Base-by-base conservation (phyloP, 2,113 vertebrate genomes). In the Oreamnos americanus region DNA sequence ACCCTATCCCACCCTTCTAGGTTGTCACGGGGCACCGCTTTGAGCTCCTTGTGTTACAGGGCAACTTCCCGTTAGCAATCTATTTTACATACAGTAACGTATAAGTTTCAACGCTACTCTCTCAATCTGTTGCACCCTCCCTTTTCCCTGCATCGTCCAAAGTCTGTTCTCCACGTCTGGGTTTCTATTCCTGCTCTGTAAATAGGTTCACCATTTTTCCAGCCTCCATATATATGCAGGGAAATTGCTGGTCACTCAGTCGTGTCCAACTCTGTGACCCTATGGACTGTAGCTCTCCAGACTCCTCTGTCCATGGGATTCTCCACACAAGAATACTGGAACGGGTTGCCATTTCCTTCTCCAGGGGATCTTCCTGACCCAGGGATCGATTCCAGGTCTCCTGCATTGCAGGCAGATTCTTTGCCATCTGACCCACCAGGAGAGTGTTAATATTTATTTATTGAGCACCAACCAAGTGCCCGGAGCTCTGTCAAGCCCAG, bases 181-280 rank as follows among this genome's bases (percentile, higher is more conserved):
- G 0, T 74, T 39, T 74, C 36, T 74, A 25, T 74, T 74, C 21
- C 21, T 43, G 36, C 71, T 39, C 71, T 43, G 71, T 39, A 25
- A 74, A 43, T 43, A 74, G 36, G 71, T 43, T 74, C 11, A 74
- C 11, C 71, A 43, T 74, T 43, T 74, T 74, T 3, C 71, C 36
- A 74, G 36, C 19, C 43, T 74, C 71, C 2, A 1, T 36, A 25
- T 14, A 43, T 25, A 74, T 13, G 21, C 5, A 12, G 71, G 39
- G 21, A 74, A 74, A 43, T 11, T 74, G 36, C 39, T 25, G 12
- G 36, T 74, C 5, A 1, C 21, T 43, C 36, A 74, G 36, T 25
- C 6, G 71, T 76, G 36, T 76, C 67, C 0, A 0, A 39, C 67
- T 71, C 36, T 43, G 36, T 1, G 1, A 76, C 12, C 5, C 11